Evolutionary conservation across 2,888 invertebrate genomes (phyloP), one percentile per base, ranked within the genome.

Genomic region (Leptopilina syphax): DNA sequence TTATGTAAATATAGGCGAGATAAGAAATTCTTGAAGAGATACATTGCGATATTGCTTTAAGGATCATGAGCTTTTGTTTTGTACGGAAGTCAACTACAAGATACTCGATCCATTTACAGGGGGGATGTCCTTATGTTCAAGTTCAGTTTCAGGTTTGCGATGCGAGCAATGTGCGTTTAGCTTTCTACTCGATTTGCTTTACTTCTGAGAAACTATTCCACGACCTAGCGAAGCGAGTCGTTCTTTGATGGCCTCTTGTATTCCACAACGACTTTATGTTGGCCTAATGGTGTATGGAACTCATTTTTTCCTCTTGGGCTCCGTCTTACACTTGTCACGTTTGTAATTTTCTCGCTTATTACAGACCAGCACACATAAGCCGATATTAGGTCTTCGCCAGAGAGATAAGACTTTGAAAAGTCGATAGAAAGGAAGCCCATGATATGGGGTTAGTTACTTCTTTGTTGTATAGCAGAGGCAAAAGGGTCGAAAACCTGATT

Each of bases 341-440:
- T 73, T n/a, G 73, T 73, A 73, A 73, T 73, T 57, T 57, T 73
- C 73, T 73, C 73, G 73, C 73, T 73, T 73, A 73, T 73, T 73
- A 73, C 57, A 41, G 41, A 4, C 41, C 57, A 34, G 73, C 24
- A 8, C 24, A 8, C 57, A 73, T 73, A 73, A 73, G 34, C 57
- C 73, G 73, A 73, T 73, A 57, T 73, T 73, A 73, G 73, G 13
- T 73, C 73, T 57, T 13, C 18, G 24, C 13, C 34, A 73, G 57
- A 73, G 50, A 50, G 50, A 50, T 73, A 73, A 57, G 57, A 57
- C 73, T 57, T 57, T 54, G 34, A 57, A 68, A 65, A 73, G 57
- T 73, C 57, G 34, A 73, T 73, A 70, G 50, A 73, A 27, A 57
- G 54, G 73, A 73, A 73, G 73, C 73, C 73, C 57, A 9, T 8